Base-by-base conservation (phyloP, 2,888 invertebrate genomes). In the Linnaemya tessellans region DNA sequence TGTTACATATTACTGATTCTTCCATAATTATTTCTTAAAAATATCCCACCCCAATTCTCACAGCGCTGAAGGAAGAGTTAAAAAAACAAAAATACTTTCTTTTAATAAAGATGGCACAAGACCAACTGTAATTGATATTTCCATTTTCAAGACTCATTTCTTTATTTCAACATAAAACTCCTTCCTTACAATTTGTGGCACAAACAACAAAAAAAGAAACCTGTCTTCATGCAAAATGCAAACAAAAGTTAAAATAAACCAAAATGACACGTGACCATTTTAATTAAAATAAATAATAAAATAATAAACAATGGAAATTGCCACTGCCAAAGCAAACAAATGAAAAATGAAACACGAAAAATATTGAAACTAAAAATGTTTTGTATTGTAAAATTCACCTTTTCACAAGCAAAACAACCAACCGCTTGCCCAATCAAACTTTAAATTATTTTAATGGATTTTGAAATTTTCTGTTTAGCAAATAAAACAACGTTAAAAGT, bases 251-350 rank as follows among this genome's bases (percentile, higher is more conserved):
- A 77, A n/a, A 38, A 38, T 18, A 46, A 83, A 64, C 56, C 71
- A 84, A 85, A n/a, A 80, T 73, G 87, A 84, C 88, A 88, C 88
- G 88, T 87, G 88, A 67, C 87, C 82, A 83, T 84, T 82, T 83
- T 87, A 87, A 88, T 88, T 88, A 87, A 87, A 88, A 87, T 86
- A 87, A 87, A 88, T 87, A 88, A 84, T 75, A 80, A 81, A 87
- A 84, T 58, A 82, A 77, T 77, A 86, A 74, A 78, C 70, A 70
- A 64, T 43, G 43, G 56, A 67, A 83, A 62, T 68, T 67, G 58
- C 74, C 65, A 64, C 46, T 70, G 62, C 70, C 35, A 58, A 41
- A 70, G 35, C 35, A 70, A 70, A 79, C 11, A 67, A 80, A 73
- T 38, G 43, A 43, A 78, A n/a, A 71, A 67, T 25, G 1, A 9